Percentiles rank a stretch among this genome's conserved stretches.
Evolutionary conservation across 2,888 invertebrate genomes (phyloP).

Genomic region (Nemurella pictetii): DNA sequence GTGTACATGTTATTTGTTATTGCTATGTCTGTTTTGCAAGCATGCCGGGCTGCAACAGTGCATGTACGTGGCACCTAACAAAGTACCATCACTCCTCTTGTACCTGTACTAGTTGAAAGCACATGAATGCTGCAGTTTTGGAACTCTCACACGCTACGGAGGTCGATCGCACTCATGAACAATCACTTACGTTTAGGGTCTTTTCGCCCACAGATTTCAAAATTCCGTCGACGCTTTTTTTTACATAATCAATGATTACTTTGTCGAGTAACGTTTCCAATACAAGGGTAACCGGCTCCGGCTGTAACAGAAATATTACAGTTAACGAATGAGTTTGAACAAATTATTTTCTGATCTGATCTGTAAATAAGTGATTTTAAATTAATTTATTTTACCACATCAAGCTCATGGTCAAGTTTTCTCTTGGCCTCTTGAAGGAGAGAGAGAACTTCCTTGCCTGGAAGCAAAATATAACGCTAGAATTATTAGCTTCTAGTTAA

Average conservation of each 20-base stretch:
- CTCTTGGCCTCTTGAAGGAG: constrained; percentile 31
- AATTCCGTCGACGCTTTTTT: constrained; percentile 15
- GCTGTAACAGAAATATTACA: not conserved
- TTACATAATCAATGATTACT: not conserved
- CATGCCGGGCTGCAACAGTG: too few relatives aligned
- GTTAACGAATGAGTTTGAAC: not conserved
- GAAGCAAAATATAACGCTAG: not conserved
- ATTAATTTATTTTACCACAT: constrained; percentile 7
- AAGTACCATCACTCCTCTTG: too few relatives aligned
- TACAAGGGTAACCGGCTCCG: not conserved
- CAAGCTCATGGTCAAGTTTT: not conserved
- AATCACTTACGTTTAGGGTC: not conserved
- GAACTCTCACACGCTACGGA: too few relatives aligned
- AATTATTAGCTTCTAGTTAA: not conserved
- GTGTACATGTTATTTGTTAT: not conserved
- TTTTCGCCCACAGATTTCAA: constrained; percentile 5
- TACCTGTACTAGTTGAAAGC: too few relatives aligned
- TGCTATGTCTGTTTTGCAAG: not conserved
- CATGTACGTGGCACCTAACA: too few relatives aligned
- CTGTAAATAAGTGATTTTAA: not conserved
- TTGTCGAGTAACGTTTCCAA: constrained; percentile 28
- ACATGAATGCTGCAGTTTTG: too few relatives aligned
- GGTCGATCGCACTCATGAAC: too few relatives aligned
- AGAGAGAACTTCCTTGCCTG: constrained; percentile 22
- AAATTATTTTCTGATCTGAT: not conserved